These are phyloP conservation scores for Pocillopora meandrina DNA, from an alignment of 92 coral and sea anemone species.

Conservation along the genomic window DNA sequence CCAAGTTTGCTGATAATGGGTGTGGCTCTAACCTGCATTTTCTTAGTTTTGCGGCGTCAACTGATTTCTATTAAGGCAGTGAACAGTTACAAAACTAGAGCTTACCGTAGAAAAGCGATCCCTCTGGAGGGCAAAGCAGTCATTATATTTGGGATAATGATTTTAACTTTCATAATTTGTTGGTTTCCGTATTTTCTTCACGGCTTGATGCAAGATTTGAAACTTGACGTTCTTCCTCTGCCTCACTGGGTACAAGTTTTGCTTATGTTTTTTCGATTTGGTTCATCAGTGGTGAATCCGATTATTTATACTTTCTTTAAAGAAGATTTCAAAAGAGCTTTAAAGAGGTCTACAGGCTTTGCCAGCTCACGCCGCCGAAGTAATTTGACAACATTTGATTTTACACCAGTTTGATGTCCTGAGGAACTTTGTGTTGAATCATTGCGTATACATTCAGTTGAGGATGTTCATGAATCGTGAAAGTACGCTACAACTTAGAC, in stretches of 20 bases:
- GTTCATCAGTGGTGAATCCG: constrained; percentile 69
- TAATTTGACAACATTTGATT: not conserved
- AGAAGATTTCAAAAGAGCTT: constrained; percentile 76
- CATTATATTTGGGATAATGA: constrained; percentile 68
- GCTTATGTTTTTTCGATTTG: constrained; percentile 65
- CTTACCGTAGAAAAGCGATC: constrained; percentile 7
- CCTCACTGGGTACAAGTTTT: constrained; percentile 48
- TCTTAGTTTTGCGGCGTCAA: constrained; percentile 38
- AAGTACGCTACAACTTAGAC: no score
- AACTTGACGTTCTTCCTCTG: constrained; percentile 29
- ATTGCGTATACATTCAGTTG: not conserved
- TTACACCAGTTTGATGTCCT: not conserved
- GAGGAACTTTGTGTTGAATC: not conserved
- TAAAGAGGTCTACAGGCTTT: constrained; percentile 16
- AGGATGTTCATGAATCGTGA: no score
- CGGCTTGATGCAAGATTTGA: constrained; percentile 48
- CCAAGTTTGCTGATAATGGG: constrained; percentile 26
- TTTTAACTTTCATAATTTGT: constrained; percentile 64
- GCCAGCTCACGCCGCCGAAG: constrained; percentile 16
- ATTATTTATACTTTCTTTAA: constrained; percentile 73
- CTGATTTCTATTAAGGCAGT: constrained; percentile 30
- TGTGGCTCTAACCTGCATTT: constrained; percentile 18
- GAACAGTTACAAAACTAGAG: constrained; percentile 27
- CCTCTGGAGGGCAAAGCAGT: constrained; percentile 72
- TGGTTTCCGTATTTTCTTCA: constrained; percentile 79